Percentiles rank a stretch among this genome's conserved stretches.
These are phyloP conservation scores for Formica exsecta DNA, from an alignment of 1,140 invertebrate genomes.

Conservation along the genomic window DNA sequence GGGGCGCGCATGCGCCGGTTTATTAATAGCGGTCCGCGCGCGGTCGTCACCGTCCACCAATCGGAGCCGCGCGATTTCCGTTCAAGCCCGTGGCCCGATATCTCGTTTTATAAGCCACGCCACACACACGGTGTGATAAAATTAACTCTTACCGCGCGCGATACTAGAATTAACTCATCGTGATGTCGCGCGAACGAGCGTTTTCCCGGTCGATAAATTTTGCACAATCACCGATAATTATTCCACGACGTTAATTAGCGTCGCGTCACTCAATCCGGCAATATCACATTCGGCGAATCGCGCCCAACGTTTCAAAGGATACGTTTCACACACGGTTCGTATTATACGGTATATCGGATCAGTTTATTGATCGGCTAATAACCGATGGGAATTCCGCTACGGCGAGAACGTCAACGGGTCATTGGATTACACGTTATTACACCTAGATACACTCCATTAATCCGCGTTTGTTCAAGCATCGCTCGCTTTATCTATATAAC, in stretches of 20 bases:
- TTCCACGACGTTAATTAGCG: slow-evolving; percentile 2
- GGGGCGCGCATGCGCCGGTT: slow-evolving; percentile 78
- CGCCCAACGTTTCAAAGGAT: not conserved
- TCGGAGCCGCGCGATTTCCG: slow-evolving; percentile 64
- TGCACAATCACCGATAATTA: slow-evolving; percentile 6
- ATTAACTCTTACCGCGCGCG: slow-evolving; percentile 66
- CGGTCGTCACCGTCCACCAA: slow-evolving; percentile 81
- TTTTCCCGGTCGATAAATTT: slow-evolving; percentile 62
- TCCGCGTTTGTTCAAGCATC: slow-evolving; percentile 20
- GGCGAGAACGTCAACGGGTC: slow-evolving; percentile 54
- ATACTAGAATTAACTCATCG: slow-evolving; percentile 68
- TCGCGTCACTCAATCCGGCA: slow-evolving; percentile 1
- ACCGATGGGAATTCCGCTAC: slow-evolving; percentile 57
- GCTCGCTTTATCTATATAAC: slow-evolving; percentile 24
- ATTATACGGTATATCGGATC: not conserved
- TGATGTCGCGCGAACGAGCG: slow-evolving; percentile 27
- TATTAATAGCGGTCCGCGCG: slow-evolving; percentile 80
- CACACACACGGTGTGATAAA: slow-evolving; percentile 52
- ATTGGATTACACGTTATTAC: slow-evolving; percentile 60
- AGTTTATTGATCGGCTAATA: slow-evolving; percentile 49
- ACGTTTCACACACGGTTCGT: not conserved
- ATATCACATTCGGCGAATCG: not conserved
- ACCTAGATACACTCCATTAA: slow-evolving; percentile 44
- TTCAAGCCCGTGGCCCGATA: slow-evolving; percentile 57
- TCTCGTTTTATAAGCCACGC: slow-evolving; percentile 54